Conservation (phyloP, 2,113 vertebrate species). For the Upupa epops region DNA sequence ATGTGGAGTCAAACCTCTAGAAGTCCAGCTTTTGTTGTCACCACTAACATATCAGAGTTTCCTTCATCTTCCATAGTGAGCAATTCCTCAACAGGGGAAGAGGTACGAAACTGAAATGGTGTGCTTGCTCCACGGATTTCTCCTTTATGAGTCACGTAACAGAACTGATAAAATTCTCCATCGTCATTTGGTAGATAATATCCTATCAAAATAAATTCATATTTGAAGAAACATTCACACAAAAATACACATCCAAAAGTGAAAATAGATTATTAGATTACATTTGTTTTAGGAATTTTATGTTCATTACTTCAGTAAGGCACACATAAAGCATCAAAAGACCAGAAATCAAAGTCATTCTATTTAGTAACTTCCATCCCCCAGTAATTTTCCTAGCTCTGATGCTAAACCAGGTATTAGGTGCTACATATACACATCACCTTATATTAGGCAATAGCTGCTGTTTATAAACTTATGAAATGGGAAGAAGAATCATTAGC, state of each 20-base stretch:
- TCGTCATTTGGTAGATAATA: conserved; percentile 98
- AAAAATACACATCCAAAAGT: not conserved
- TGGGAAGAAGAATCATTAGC: not conserved
- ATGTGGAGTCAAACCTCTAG: conserved; percentile 85
- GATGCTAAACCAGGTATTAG: not conserved
- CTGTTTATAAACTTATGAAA: not conserved
- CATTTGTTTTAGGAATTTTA: not conserved
- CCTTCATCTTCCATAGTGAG: conserved; percentile 97
- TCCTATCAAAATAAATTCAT: conserved; percentile 72
- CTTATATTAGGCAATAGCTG: not conserved
- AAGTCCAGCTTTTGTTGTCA: conserved; percentile 94
- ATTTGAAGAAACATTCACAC: not conserved
- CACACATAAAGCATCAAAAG: not conserved
- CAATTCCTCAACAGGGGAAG: conserved; percentile 91
- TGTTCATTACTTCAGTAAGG: not conserved
- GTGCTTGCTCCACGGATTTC: conserved; percentile 98
- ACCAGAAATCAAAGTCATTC: not conserved
- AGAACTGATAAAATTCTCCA: conserved; percentile 99
- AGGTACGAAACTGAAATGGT: conserved; percentile 94
- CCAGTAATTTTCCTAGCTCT: not conserved
- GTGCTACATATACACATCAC: not conserved
- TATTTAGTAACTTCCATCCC: not conserved
- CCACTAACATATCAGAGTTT: conserved; percentile 96
- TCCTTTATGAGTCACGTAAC: conserved; percentile 96
- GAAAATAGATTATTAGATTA: not conserved